Evolutionary conservation across 2,797 vertebrate genomes (phyloP), one percentile per base, ranked within the genome.

Genomic region (Aplochiton taeniatus): DNA sequence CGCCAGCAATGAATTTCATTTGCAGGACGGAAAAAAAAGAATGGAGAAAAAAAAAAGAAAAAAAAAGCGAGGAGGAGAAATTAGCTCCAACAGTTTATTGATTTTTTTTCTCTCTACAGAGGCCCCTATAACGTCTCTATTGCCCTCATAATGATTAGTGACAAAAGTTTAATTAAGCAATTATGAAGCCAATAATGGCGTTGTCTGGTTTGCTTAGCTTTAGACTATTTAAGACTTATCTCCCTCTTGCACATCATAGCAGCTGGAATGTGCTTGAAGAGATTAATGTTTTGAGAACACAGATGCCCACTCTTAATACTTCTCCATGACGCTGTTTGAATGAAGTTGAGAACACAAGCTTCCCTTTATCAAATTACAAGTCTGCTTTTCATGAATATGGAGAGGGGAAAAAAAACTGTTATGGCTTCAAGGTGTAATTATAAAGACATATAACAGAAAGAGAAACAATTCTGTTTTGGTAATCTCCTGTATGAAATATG

Each of bases 111-210:
- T 31, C 31, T 31, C 31, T 31, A 96, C 95, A 96, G 95, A 96
- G 95, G 94, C 95, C 96, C 94, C 95, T 96, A 96, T 96, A 97
- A 98, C 96, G 97, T 95, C 96, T 96, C 96, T 98, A 98, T 99
- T 97, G 96, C 96, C 97, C 96, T 96, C 96, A 95, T 98, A 99
- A 99, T 99, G 98, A 99, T 99, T 99, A 99, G 96, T 98, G 98
- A 99, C 98, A 99, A 99, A 99, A 99, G 97, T 98, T 99, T 99
- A 99, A 99, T 99, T 99, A 99, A 99, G 97, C 98, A 99, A 99
- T 99, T 99, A 99, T 98, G 96, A 98, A 98, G 95, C 94, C 98
- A 98, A 99, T 99, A 99, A 99, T 99, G 96, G 98, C 99, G 96
- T 96, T 99, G 98, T 99, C 98, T 98, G 96, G 94, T 96, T 96